Evolutionary conservation across 2,113 vertebrate genomes (phyloP), one percentile per base, ranked within the genome.

Genomic region (Misgurnus mizolepis): DNA sequence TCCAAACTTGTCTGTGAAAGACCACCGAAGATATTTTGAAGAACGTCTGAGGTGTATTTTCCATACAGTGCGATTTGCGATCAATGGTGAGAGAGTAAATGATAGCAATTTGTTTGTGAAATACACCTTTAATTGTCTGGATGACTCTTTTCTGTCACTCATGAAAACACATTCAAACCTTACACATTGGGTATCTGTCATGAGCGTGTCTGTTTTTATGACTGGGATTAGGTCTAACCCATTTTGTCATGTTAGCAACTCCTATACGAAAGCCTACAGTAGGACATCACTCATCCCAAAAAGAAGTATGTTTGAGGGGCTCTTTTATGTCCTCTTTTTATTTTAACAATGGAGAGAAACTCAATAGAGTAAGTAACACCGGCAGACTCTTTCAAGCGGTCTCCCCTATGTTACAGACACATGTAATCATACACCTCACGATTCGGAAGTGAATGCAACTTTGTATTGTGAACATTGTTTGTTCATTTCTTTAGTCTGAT

Each of bases 291-390:
- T 49, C 43, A n/a, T 43, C 62, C 66, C 62, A 77, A 66, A 53
- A 27, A 55, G 75, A 55, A 66, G 47, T 49, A 75, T 75, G 62
- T 67, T 76, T 64, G 41, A 22, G 41, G 41, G 49, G 73, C 41
- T 77, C 61, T 66, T 66, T 64, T 76, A 18, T 76, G 22, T 40
- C 47, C 34, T 66, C 47, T 67, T 66, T 41, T 77, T 43, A 11
- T 50, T 41, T 66, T 66, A 53, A 77, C 75, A 77, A 77, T 66
- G 62, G 22, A 53, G 27, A 18, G 75, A 77, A 77, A 77, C 47
- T 18, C 12, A 41, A 66, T 76, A 55, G 62, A 66, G 75, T 77
- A 76, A 65, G 60, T 77, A 53, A 77, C 62, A 66, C 75, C n/a
- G 7, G 6, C 45, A 66, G 27, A 53, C 62, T 50, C 75, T 77